Base-by-base conservation (phyloP, 2,888 invertebrate species). In the Elgonia sp. region DNA sequence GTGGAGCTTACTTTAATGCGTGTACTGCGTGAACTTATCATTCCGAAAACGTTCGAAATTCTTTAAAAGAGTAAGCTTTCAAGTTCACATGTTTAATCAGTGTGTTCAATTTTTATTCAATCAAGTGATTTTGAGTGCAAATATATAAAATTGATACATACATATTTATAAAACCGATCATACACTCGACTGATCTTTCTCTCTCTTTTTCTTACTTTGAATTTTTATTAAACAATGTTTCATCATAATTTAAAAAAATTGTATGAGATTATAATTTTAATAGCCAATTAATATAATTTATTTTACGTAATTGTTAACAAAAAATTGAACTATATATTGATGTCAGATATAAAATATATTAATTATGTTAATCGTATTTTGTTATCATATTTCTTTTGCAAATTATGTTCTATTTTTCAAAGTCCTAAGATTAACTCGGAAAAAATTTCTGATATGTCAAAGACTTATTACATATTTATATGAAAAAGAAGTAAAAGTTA, bases 1-100 rank as follows among this genome's bases (percentile, higher is more conserved):
- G 90, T 91, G 91, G 92, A 92, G 91, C 90, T 84, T 84, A 82
- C 77, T 55, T 57, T 76, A 73, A 80, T 70, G 81, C 83, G 79
- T 53, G 86, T 89, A 88, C 89, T 91, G 91, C 90, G 92, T 91
- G 92, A 85, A 90, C 65, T 72, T 89, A 89, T 90, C 91, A 90
- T 89, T 91, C 76, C 80, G 60, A 73, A 70, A 70, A 70, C 40
- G 60, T 70, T 39, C 69, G 76, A 81, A 37, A 20, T 20, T 50
- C 16, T 67, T 18, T 16, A 29, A 29, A n/a, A 0, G 9, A 18
- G 21, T 53, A 20, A 7, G 18, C 29, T 60, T 60, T 65, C 39
- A 37, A 57, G 29, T 29, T 60, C 67, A 69, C 29, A 40, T 67
- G 77, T 57, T 55, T 12, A 10, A 37, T 40, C 40, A 29, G n/a